phyloP scores from a whole-genome alignment of 2,888 invertebrate genomes.

The Dasypolia templi region DNA sequence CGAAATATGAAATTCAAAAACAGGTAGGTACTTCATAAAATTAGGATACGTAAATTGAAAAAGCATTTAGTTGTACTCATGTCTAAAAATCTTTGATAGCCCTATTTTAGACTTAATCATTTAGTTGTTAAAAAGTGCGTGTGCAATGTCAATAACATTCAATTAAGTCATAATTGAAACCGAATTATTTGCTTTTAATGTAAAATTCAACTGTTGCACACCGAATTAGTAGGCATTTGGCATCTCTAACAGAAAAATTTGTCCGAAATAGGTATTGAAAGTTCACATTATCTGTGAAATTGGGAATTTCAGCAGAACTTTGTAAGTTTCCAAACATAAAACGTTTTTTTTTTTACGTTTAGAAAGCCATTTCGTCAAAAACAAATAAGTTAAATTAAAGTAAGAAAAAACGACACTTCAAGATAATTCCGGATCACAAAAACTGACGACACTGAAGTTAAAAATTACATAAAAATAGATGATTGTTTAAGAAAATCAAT shows the following conservation, averaged over 20 bases:
- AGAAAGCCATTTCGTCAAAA: neutral
- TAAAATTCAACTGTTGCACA: constrained; percentile 9
- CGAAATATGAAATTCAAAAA: neutral
- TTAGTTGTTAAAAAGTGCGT: neutral
- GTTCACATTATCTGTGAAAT: neutral
- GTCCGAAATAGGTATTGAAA: neutral
- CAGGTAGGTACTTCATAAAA: neutral
- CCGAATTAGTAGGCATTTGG: constrained; percentile 6
- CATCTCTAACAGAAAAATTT: neutral
- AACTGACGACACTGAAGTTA: neutral
- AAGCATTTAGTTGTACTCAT: neutral
- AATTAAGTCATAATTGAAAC: constrained; percentile 13
- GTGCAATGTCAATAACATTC: constrained; percentile 23
- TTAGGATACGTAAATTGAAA: neutral
- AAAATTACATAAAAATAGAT: neutral
- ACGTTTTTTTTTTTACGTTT: neutral
- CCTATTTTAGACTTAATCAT: neutral
- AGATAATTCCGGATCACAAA: neutral
- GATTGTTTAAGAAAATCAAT: neutral
- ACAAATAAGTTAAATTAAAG: neutral
- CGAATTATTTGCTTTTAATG: constrained; percentile 13
- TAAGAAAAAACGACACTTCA: too few relatives aligned
- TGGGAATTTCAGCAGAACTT: neutral
- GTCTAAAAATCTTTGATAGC: neutral
- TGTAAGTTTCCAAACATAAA: neutral